A percentile compares a stretch with the other conserved stretches of the same genome.
Conservation (phyloP, 2,113 vertebrate genomes). For the Dendrocopos noguchii region DNA sequence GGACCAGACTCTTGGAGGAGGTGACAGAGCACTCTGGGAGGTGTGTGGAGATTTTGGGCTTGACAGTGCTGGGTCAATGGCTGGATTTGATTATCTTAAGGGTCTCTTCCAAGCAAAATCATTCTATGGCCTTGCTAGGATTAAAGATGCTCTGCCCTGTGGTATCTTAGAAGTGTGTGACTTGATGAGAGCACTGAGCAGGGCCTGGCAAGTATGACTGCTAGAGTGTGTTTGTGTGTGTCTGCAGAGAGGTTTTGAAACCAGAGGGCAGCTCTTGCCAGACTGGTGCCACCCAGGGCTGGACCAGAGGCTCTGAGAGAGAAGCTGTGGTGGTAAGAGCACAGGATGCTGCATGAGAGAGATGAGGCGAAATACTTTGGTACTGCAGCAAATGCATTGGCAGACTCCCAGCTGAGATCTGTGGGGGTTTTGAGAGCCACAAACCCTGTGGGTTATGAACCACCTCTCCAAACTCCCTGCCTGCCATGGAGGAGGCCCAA, state of each 20-base stretch:
- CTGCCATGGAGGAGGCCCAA: not conserved
- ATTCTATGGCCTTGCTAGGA: not conserved
- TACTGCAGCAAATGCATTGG: not conserved
- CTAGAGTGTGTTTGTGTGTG: fast-evolving
- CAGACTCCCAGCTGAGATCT: not conserved
- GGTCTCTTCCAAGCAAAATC: not conserved
- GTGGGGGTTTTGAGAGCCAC: not conserved
- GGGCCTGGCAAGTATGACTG: not conserved
- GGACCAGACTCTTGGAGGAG: not conserved
- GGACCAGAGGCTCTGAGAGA: not conserved
- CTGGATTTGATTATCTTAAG: not conserved
- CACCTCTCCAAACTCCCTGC: not conserved
- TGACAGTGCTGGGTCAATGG: not conserved
- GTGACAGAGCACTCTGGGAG: fast-evolving
- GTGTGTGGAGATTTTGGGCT: not conserved
- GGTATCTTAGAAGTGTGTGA: not conserved
- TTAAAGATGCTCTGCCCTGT: not conserved
- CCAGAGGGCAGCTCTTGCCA: not conserved
- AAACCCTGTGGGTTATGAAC: not conserved
- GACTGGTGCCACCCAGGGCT: not conserved
- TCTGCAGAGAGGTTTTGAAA: not conserved
- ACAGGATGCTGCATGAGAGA: not conserved
- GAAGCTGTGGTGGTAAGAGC: not conserved
- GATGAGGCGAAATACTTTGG: not conserved
- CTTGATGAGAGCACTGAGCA: not conserved